Conservation (phyloP, 2,113 vertebrate species). For the Semicossyphus pulcher region DNA sequence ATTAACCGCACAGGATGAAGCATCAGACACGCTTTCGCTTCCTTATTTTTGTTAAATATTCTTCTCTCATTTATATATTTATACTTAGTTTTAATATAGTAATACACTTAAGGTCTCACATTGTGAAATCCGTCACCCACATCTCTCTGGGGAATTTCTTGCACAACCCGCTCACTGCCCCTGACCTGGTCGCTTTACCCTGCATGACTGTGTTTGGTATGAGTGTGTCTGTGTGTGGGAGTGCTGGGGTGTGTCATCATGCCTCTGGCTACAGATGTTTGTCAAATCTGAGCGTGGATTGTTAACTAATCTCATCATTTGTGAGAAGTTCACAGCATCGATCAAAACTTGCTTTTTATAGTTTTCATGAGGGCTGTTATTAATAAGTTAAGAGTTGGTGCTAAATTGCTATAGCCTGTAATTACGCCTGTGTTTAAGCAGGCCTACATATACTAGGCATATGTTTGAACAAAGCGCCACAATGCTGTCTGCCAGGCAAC, state of each 20-base stretch:
- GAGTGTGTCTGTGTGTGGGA: slow-evolving; percentile 29
- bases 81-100: background rate
- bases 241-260: slow-evolving; percentile 46
- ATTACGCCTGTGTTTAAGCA: slow-evolving; percentile 24
- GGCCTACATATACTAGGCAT: slow-evolving; percentile 27
- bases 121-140: slow-evolving; percentile 60
- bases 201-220: slow-evolving; percentile 46
- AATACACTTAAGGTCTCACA: slow-evolving; percentile 34
- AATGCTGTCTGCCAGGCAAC: slow-evolving; percentile 52
- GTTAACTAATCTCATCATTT: slow-evolving; percentile 23
- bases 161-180: slow-evolving; percentile 46
- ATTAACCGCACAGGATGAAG: slow-evolving; percentile 47
- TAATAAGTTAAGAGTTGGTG: slow-evolving; percentile 5
- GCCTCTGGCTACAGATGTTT: slow-evolving; percentile 50
- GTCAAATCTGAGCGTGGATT: slow-evolving; percentile 27
- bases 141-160: slow-evolving; percentile 55
- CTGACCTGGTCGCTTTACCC: slow-evolving; percentile 59
- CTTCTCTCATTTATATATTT: slow-evolving; percentile 23
- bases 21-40: slow-evolving; percentile 50
- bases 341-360: slow-evolving; percentile 7
- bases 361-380: background rate
- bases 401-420: slow-evolving; percentile 14
- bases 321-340: slow-evolving; percentile 4
- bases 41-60: slow-evolving; percentile 47
- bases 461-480: slow-evolving; percentile 43